Evolutionary conservation across 64 coral and sea anemone species (phyloP), one percentile per base, ranked within the genome.

Genomic region (Montipora capricornis): DNA sequence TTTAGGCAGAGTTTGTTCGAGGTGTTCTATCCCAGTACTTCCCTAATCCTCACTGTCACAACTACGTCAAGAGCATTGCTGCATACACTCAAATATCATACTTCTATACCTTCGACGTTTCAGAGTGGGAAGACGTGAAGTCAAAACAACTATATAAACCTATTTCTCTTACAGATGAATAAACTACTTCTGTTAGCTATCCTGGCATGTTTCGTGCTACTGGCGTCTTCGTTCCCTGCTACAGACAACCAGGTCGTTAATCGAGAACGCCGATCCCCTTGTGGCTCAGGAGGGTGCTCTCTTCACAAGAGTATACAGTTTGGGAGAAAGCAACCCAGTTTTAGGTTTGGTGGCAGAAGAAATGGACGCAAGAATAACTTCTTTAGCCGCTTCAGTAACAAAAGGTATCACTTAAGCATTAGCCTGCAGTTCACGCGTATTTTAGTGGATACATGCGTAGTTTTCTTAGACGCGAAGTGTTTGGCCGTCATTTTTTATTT

Each of bases 161-260:
- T 37, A 57, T 62, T 82, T 62, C 8, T 19, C 22, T 73, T 44
- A 1, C 66, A 86, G 82, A 86, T 86, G 82, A 49, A 73, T 86
- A 86, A 86, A 86, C 66, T 52, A n/a, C n/a, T 53, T 1, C 66
- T 69, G 64, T 47, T 86, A 3, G 22, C 45, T 12, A 73, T 86
- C 44, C 66, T 86, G 8, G 66, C 46, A 62, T 86, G 82, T 47
- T 45, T 86, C 68, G 45, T 86, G 46, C 9, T 86, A 37, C 62
- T 71, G 45, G 66, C 47, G 37, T 86, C 64, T 3, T 70, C 82
- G 2, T 8, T 11, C 7, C 45, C 82, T n/a, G 0, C 6, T 45
- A 4, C 8, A 9, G 82, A 70, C 8, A 17, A 20, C 5, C 16
- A n/a, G 47, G 66, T 22, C 4, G 1, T 14, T 2, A 16, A 15